Percentiles rank a stretch among this genome's conserved stretches.
phyloP scores from a whole-genome alignment of 1,140 invertebrate species.

The Goniozus legneri region DNA sequence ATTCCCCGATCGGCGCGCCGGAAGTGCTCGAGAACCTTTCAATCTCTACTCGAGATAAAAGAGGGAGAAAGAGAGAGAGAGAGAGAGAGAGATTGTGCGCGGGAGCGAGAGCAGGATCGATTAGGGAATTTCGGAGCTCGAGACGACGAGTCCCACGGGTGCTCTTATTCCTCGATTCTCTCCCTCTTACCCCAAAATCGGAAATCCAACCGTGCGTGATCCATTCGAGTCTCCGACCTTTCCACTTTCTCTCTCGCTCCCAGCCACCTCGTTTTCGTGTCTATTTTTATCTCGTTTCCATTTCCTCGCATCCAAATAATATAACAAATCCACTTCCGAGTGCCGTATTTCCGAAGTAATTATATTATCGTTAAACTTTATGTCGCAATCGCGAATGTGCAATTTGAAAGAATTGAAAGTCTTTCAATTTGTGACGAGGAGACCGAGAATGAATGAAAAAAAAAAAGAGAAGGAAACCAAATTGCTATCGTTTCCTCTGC shows the following conservation, averaged over 20 bases:
- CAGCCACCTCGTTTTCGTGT: not conserved
- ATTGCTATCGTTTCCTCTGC: slow-evolving; percentile 49
- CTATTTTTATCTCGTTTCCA: too few relatives aligned
- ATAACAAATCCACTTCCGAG: too few relatives aligned
- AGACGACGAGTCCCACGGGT: slow-evolving; percentile 34
- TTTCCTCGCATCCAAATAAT: too few relatives aligned
- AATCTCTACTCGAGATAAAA: slow-evolving; percentile 30
- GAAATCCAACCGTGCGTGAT: slow-evolving; percentile 38
- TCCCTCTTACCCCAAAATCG: slow-evolving; percentile 25
- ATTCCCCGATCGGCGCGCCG: too few relatives aligned
- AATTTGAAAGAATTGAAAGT: too few relatives aligned
- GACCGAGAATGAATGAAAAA: too few relatives aligned
- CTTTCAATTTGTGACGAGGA: too few relatives aligned
- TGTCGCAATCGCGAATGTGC: too few relatives aligned
- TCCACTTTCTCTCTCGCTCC: slow-evolving; percentile 3
- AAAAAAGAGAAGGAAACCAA: slow-evolving; percentile 49
- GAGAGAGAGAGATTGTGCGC: too few relatives aligned
- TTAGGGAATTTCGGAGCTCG: slow-evolving; percentile 34
- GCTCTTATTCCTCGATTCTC: slow-evolving; percentile 27
- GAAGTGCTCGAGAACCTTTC: slow-evolving; percentile 32
- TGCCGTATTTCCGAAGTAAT: too few relatives aligned
- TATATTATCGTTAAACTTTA: too few relatives aligned
- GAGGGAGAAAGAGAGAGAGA: too few relatives aligned
- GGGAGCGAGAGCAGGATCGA: slow-evolving; percentile 34
- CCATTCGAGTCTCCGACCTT: slow-evolving; percentile 25